These are phyloP conservation scores for Hemibagrus guttatus DNA, from an alignment of 2,797 vertebrate species.

Conservation along the genomic window DNA sequence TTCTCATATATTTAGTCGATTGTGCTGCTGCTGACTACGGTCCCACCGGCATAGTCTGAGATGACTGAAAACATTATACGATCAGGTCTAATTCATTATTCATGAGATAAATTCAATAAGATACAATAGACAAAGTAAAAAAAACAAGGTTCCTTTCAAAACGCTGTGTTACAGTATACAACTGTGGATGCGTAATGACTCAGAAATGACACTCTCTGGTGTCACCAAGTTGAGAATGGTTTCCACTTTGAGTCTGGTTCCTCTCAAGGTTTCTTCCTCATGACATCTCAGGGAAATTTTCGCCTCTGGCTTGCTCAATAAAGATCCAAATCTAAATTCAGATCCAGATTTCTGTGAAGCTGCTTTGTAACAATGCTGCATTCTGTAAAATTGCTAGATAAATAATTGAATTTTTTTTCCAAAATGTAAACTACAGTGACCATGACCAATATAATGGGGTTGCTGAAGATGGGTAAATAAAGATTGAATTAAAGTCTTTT, in stretches of 20 bases:
- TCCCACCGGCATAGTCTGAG: no score
- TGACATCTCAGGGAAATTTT: not conserved
- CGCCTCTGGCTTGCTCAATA: not conserved
- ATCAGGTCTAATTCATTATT: not conserved
- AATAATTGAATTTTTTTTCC: not conserved
- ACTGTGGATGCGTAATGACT: not conserved
- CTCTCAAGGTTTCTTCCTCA: not conserved
- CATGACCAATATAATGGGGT: not conserved
- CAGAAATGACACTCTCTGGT: not conserved
- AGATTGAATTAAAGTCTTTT: not conserved
- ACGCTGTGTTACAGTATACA: not conserved
- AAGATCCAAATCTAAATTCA: not conserved
- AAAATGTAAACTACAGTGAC: not conserved
- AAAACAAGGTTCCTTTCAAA: not conserved
- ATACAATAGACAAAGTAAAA: no score
- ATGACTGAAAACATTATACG: not conserved
- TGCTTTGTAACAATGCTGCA: not conserved
- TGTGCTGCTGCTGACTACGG: not conserved
- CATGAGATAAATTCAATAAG: not conserved
- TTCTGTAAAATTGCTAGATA: not conserved
- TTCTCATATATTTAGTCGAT: not conserved
- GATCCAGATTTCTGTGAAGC: not conserved
- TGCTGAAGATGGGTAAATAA: not conserved
- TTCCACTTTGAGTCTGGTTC: not conserved
- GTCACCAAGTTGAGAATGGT: not conserved